These are phyloP conservation scores for Labroides dimidiatus DNA, from an alignment of 2,797 vertebrate species.

Conservation along the genomic window DNA sequence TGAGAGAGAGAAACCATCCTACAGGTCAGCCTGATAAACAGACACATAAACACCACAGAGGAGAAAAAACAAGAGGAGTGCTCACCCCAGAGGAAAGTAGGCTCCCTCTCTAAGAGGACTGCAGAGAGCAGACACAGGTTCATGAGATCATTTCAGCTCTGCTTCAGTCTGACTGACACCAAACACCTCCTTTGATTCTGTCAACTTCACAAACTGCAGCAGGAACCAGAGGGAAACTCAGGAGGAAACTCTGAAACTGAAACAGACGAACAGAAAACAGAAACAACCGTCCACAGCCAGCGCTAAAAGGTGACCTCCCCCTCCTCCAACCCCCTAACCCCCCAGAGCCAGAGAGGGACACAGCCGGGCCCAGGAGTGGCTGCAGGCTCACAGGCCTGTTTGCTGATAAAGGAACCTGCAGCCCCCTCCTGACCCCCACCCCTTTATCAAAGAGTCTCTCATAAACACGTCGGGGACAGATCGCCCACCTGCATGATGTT, in stretches of 20 bases:
- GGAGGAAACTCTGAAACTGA: background rate
- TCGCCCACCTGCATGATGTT: slow-evolving; percentile 90
- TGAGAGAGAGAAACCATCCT: too few species aligned
- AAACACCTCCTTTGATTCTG: too few species aligned
- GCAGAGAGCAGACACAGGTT: too few species aligned
- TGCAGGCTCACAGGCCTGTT: slow-evolving; percentile 59
- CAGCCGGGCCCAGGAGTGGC: slow-evolving; percentile 72
- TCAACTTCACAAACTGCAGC: too few species aligned
- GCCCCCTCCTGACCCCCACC: slow-evolving; percentile 52
- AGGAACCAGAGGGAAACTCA: background rate
- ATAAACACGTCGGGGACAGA: slow-evolving; percentile 86
- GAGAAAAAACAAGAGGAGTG: too few species aligned
- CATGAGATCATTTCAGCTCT: too few species aligned
- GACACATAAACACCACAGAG: too few species aligned
- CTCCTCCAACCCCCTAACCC: too few species aligned
- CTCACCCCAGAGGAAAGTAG: too few species aligned
- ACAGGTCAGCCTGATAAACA: too few species aligned
- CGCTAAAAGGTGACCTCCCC: slow-evolving; percentile 38
- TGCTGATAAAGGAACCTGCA: slow-evolving; percentile 81
- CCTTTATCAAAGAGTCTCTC: slow-evolving; percentile 86
- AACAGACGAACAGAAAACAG: background rate
- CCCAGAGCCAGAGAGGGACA: slow-evolving; percentile 54
- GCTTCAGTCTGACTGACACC: too few species aligned
- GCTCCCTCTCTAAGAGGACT: too few species aligned
- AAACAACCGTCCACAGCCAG: slow-evolving; percentile 21